Evolutionary conservation across 2,113 vertebrate species (phyloP), one percentile per base, ranked within the genome.

Genomic region (Nerophis ophidion): DNA sequence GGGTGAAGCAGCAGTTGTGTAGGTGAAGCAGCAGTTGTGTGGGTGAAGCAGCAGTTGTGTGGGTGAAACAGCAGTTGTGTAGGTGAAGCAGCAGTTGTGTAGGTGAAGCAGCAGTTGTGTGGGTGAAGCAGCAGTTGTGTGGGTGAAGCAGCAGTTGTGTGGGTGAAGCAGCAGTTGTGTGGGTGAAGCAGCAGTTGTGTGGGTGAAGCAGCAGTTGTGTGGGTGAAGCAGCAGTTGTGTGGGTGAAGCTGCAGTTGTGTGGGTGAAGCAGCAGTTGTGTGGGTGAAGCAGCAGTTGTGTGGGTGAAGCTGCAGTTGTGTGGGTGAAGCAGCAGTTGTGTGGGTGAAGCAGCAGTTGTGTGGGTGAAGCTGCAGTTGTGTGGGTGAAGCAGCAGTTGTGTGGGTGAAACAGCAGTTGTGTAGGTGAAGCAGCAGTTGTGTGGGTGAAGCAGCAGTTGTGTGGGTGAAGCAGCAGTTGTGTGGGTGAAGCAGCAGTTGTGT

Each of bases 1-100:
- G 70, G 66, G 75, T 83, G 80, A 89, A 87, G 80, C 89, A 89
- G 89, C 87, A 90, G 89, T n/a, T n/a, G n/a, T n/a, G n/a, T n/a
- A n/a, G n/a, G n/a, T n/a, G n/a, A n/a, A n/a, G n/a, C n/a, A n/a
- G n/a, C n/a, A 74, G 56, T 70, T 58, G 50, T 63, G 65, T 77
- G 70, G 66, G 75, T 83, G 80, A 89, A 87, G 80, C 89, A 89
- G 89, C 87, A 90, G 89, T 70, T 58, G 50, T 63, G 65, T 77
- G 70, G 66, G 75, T 83, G 80, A 89, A 87, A 79, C 89, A 89
- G 89, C 87, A 90, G 89, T 70, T 58, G 50, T 63, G 65, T 77
- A 68, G 66, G 75, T 83, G 80, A 89, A 87, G 80, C 89, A 89
- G 89, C 87, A 90, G 89, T n/a, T n/a, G n/a, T n/a, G n/a, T n/a